Evolutionary conservation across 2,888 invertebrate species (phyloP).

Genomic region (Drosophila fungiperda): DNA sequence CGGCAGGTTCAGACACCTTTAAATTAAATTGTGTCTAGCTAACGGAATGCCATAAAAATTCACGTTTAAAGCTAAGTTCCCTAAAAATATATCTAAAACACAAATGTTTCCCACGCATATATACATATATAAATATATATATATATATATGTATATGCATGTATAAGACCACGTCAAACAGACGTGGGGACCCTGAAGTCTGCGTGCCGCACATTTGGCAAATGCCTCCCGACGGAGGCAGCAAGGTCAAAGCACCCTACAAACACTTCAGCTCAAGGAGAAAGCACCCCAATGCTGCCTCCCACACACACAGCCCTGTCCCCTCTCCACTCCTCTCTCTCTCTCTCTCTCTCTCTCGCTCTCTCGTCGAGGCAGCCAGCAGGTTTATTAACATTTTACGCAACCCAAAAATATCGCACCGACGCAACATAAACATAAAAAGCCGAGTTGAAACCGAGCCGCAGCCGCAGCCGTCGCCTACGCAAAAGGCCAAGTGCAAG

Average conservation of each 20-base stretch:
- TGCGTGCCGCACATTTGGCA: slow-evolving; percentile 75
- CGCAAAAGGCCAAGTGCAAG: slow-evolving; percentile 80
- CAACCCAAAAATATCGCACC: slow-evolving; percentile 58
- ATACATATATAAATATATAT: not conserved
- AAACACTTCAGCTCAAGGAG: slow-evolving; percentile 43
- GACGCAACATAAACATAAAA: slow-evolving; percentile 60
- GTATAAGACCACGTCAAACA: slow-evolving; percentile 68
- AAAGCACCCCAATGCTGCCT: slow-evolving; percentile 10
- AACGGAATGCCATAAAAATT: slow-evolving; percentile 72
- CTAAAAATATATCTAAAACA: slow-evolving; percentile 15
- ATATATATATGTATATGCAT: slow-evolving; percentile 28
- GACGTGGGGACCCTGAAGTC: slow-evolving; percentile 56
- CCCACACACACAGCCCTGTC: not conserved
- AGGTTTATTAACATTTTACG: slow-evolving; percentile 81
- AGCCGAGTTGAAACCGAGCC: slow-evolving; percentile 16
- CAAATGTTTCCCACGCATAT: slow-evolving; percentile 73
- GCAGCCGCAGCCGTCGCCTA: slow-evolving; percentile 49
- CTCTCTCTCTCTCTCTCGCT: not conserved
- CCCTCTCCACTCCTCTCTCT: not conserved
- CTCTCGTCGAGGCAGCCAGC: slow-evolving; percentile 5
- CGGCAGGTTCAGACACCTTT: slow-evolving; percentile 73
- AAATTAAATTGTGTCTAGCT: slow-evolving; percentile 74
- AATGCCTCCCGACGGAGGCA: slow-evolving; percentile 74
- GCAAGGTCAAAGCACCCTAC: slow-evolving; percentile 81
- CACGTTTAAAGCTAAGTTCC: slow-evolving; percentile 63